A percentile compares a stretch with the other conserved stretches of the same genome.
These are phyloP conservation scores for Athene noctua DNA, from an alignment of 2,113 vertebrate species.

Conservation along the genomic window DNA sequence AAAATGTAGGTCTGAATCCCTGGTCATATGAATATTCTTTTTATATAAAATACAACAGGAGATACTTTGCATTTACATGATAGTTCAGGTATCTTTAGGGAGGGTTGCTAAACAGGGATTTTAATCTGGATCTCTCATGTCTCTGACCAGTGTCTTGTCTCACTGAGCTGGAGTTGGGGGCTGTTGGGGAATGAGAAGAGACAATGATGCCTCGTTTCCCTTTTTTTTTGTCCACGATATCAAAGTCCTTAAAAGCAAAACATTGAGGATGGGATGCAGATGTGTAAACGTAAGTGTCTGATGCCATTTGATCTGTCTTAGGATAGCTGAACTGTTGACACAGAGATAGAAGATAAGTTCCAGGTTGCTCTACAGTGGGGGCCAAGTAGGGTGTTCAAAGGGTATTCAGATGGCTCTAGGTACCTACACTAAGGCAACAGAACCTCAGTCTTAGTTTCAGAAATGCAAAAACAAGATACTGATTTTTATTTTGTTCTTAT, in stretches of 20 bases:
- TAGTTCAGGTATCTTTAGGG: not conserved
- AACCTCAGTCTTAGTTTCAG: not conserved
- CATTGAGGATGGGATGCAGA: not conserved
- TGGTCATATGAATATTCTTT: not conserved
- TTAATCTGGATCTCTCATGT: not conserved
- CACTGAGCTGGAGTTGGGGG: not conserved
- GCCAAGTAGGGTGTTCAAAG: not conserved
- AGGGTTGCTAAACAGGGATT: not conserved
- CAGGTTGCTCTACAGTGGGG: not conserved
- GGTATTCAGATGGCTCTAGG: not conserved
- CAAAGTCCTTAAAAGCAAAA: not conserved
- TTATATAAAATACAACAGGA: not conserved
- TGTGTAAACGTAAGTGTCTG: not conserved
- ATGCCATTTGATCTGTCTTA: not conserved
- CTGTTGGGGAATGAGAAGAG: fast-evolving
- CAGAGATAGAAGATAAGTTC: not conserved
- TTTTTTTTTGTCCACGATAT: not conserved
- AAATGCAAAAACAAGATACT: not conserved
- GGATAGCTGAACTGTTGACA: not conserved
- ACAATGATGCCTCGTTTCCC: not conserved
- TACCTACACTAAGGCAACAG: not conserved
- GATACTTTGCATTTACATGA: not conserved
- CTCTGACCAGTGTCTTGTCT: not conserved
- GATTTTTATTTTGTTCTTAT: not conserved
- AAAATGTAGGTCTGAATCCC: not conserved